phyloP scores from a whole-genome alignment of 2,888 invertebrate genomes.

The Eupithecia subumbrata region DNA sequence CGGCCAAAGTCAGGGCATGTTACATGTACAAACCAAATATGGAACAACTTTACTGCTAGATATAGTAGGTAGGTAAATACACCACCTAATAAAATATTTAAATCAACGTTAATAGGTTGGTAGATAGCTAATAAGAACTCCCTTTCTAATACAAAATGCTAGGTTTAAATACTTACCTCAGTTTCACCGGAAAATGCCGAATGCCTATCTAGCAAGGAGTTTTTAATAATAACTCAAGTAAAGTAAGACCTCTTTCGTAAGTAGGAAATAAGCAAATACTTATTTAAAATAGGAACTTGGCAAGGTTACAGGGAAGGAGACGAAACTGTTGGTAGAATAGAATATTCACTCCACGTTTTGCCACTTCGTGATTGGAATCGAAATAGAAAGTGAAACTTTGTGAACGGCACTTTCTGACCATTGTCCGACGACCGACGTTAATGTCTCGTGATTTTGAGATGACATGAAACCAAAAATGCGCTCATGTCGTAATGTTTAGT shows the following conservation, averaged over 20 bases:
- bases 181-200: slow-evolving; percentile 1
- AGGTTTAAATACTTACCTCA: background rate
- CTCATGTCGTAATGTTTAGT: slow-evolving; percentile 2
- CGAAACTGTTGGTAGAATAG: slow-evolving; percentile 7
- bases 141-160: background rate
- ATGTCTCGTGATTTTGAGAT: slow-evolving; percentile 12
- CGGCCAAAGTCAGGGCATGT: no score
- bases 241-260: slow-evolving; percentile 4
- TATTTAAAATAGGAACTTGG: slow-evolving; percentile 37
- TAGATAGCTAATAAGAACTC: background rate
- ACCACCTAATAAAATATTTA: no score
- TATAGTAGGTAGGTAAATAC: no score
- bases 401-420: slow-evolving; percentile 59
- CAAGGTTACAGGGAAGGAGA: slow-evolving; percentile 48
- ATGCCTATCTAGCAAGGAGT: slow-evolving; percentile 5
- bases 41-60: background rate
- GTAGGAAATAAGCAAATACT: slow-evolving; percentile 5
- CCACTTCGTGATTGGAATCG: slow-evolving; percentile 62
- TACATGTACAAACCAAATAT: background rate
- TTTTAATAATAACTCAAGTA: background rate
- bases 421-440: slow-evolving; percentile 36
- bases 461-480: slow-evolving; percentile 17
- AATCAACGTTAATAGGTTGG: no score
- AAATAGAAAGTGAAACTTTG: slow-evolving; percentile 66
- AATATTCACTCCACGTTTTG: slow-evolving; percentile 46